Percentiles rank a stretch among this genome's conserved stretches.
Conservation (phyloP, 2,888 invertebrate species). For the Brachynemurus nebulosus region DNA sequence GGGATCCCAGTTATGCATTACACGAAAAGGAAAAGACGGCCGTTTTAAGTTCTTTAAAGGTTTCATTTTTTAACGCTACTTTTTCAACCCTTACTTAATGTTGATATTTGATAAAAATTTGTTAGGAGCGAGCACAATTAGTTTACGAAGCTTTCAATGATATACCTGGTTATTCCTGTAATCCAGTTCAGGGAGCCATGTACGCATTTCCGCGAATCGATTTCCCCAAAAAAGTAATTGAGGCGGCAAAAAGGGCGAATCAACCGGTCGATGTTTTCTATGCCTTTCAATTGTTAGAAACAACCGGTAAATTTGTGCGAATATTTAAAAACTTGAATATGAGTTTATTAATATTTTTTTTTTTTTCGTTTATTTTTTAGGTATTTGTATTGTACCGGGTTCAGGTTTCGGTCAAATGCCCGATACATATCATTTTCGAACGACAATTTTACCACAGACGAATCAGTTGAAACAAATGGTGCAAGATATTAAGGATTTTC, state of each 20-base stretch:
- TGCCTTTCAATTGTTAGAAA: conserved; percentile 81
- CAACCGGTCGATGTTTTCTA: conserved; percentile 82
- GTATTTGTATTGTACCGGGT: conserved; percentile 90
- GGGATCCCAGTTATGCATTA: conserved; percentile 75
- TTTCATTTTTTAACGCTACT: conserved; percentile 14
- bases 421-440: conserved; percentile 90
- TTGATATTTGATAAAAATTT: no score
- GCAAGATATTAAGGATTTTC: conserved; percentile 67
- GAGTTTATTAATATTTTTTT: neutral
- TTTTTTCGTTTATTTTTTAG: no score
- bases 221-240: conserved; percentile 70
- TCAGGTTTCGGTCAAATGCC: conserved; percentile 91
- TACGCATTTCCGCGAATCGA: conserved; percentile 88
- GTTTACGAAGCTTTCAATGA: conserved; percentile 79
- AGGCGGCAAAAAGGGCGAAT: conserved; percentile 61
- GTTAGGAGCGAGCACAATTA: conserved; percentile 57
- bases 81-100: no score
- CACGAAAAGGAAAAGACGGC: conserved; percentile 59
- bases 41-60: conserved; percentile 60
- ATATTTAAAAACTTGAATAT: no score
- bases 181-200: conserved; percentile 88
- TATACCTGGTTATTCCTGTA: conserved; percentile 80
- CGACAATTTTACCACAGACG: conserved; percentile 87
- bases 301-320: conserved; percentile 55
- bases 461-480: conserved; percentile 72